phyloP scores from a whole-genome alignment of 2,797 vertebrate species.

The Hyperoplus lanceolatus region DNA sequence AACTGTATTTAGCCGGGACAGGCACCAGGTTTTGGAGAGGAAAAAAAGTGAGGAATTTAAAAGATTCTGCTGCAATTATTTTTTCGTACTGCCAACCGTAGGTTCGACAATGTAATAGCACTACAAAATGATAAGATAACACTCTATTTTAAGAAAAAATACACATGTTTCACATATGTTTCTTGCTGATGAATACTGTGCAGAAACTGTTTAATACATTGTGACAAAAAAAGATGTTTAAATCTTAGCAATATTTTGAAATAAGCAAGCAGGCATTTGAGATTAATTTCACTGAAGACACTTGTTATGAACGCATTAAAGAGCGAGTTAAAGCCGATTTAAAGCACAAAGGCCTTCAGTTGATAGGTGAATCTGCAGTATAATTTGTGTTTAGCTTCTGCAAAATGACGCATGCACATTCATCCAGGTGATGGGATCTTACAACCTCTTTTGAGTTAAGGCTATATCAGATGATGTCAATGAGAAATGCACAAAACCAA shows the following conservation, averaged over 20 bases:
- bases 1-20: not conserved
- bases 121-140: not conserved
- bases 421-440: constrained; percentile 35
- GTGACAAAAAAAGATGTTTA: not conserved
- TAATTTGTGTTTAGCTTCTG: constrained; percentile 64
- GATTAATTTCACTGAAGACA: not conserved
- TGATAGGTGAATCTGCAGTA: constrained; percentile 12
- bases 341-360: not conserved
- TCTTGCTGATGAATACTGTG: too few species aligned
- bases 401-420: constrained; percentile 54
- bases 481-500: constrained; percentile 22
- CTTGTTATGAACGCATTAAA: not conserved
- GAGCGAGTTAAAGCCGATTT: not conserved
- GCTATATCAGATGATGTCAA: constrained; percentile 56
- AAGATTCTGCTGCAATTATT: not conserved
- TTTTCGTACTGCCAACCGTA: not conserved
- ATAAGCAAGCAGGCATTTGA: not conserved
- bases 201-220: not conserved
- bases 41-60: not conserved
- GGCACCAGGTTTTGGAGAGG: not conserved
- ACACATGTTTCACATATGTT: not conserved
- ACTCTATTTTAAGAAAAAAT: not conserved
- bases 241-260: not conserved
- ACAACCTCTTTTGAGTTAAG: constrained; percentile 44
- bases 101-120: not conserved